These are phyloP conservation scores for Salvator merianae DNA, from an alignment of 2,113 vertebrate species.

Conservation along the genomic window DNA sequence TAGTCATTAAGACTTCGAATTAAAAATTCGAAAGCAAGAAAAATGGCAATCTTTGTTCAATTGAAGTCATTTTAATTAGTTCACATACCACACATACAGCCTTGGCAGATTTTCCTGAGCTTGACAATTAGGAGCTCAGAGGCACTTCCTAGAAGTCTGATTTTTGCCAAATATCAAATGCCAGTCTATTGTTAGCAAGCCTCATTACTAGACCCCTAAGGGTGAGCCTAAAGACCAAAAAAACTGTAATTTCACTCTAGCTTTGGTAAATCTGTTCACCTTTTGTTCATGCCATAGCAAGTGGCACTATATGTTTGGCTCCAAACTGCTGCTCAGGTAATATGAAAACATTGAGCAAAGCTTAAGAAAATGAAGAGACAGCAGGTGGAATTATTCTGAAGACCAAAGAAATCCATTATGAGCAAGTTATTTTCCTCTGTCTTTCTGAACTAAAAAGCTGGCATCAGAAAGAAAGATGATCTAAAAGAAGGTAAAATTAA, in stretches of 20 bases:
- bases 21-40: not conserved
- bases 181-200: not conserved
- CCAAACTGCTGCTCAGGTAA: not conserved
- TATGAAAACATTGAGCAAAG: not conserved
- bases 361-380: not conserved
- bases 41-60: not conserved
- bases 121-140: conserved; percentile 32
- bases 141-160: not conserved
- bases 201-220: not conserved
- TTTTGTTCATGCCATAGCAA: conserved; percentile 7
- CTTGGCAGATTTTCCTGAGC: conserved; percentile 6
- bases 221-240: not conserved
- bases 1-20: not conserved
- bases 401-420: not conserved
- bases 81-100: not conserved
- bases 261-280: not conserved
- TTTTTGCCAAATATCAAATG: conserved; percentile 7
- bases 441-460: conserved; percentile 4
- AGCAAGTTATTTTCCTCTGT: not conserved
- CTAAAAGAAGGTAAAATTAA: not conserved
- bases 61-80: conserved; percentile 14
- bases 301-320: not conserved
- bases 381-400: not conserved
- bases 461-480: not conserved
- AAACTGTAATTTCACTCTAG: not conserved